Evolutionary conservation across 2,113 vertebrate species (phyloP).

Genomic region (Nipponia nippon): DNA sequence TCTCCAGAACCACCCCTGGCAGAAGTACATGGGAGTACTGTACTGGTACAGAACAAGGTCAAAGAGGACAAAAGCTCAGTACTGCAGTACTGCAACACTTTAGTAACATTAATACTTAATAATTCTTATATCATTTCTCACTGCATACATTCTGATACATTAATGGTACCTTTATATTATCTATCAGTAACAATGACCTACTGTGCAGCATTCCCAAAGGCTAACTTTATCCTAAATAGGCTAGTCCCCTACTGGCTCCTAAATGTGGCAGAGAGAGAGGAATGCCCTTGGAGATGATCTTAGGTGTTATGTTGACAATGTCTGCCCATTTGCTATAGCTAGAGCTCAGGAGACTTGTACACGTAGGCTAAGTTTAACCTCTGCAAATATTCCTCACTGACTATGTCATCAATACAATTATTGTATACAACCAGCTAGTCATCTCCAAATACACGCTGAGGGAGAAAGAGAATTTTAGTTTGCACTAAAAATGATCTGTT

Average conservation of each 20-base stretch:
- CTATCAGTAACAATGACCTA: background rate
- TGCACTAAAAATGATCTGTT: background rate
- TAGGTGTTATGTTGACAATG: background rate
- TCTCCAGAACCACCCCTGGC: background rate
- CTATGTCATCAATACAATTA: background rate
- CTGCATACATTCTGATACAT: background rate
- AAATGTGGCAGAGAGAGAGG: background rate
- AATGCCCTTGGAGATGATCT: background rate
- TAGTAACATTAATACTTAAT: background rate
- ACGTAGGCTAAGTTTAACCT: background rate
- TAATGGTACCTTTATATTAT: background rate
- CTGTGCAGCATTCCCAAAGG: background rate
- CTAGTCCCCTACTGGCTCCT: background rate
- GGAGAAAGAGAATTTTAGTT: background rate
- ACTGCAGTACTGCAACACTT: background rate
- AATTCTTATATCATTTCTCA: background rate
- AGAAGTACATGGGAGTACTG: background rate
- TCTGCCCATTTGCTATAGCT: background rate
- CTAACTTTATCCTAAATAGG: background rate
- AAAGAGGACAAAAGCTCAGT: background rate
- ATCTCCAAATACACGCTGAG: background rate
- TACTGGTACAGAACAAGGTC: background rate
- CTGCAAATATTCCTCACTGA: background rate
- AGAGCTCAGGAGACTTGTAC: background rate
- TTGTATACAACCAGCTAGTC: background rate